Conservation (phyloP, 2,113 vertebrate species). For the Ictidomys tridecemlineatus region DNA sequence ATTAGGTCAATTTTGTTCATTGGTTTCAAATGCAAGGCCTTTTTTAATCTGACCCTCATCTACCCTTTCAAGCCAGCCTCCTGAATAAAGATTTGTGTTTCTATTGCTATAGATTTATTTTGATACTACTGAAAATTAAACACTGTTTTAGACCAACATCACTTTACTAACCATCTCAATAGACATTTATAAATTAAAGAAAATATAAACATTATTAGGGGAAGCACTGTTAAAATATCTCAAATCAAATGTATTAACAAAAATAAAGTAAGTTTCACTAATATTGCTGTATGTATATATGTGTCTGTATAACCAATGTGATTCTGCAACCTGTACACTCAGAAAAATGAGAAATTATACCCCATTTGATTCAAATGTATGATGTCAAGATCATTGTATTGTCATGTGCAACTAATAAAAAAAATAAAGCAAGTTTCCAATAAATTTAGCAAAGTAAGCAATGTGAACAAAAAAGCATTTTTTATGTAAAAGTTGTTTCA, state of each 20-base stretch:
- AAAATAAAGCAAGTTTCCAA: neutral
- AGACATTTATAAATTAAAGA: neutral
- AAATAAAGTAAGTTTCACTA: neutral
- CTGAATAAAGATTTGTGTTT: neutral
- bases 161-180: neutral
- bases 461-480: neutral
- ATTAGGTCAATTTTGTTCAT: neutral
- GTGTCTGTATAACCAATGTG: no score
- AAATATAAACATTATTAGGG: neutral
- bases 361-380: no score
- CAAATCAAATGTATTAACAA: neutral
- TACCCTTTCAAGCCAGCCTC: neutral
- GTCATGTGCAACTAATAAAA: neutral
- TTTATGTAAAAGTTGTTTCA: neutral
- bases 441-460: neutral
- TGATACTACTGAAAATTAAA: neutral
- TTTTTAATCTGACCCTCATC: neutral
- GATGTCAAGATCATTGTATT: no score
- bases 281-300: no score
- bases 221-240: neutral
- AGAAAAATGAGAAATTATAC: no score
- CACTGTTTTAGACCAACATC: neutral
- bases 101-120: neutral
- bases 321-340: no score
- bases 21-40: neutral